Base-by-base conservation (phyloP, 2,797 vertebrate genomes). In the Nyctalus aviator region DNA sequence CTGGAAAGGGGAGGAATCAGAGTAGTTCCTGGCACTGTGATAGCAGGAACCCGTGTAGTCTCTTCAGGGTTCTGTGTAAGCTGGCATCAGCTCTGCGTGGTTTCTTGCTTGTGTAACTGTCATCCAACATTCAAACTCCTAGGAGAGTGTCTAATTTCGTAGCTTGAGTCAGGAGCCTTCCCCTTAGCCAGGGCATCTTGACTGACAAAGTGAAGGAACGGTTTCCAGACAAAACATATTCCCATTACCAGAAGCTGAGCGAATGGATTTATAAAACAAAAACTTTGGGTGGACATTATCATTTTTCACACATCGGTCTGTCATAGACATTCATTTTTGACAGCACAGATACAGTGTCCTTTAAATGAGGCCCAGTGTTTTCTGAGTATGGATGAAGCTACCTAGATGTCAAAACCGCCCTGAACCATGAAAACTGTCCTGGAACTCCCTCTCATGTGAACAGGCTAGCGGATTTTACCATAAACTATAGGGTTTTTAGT, bases 231-330 rank as follows among this genome's bases (percentile, higher is more conserved):
- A 87, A 89, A 30, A 84, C 25, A 53, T 15, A 82, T 82, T 89
- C 88, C 83, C 13, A 64, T 90, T 78, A 71, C 44, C n/a, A 79
- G 83, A 92, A 78, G 30, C 75, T 48, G 62, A 88, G 83, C 37
- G 25, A 92, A 44, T 50, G 30, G 57, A 72, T 92, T 88, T 96
- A 68, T 76, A 18, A 85, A 94, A 69, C 64, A 50, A 86, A 88
- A 75, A 64, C 32, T 77, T 95, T 6, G 75, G 73, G 46, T 53
- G 7, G 69, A 69, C 62, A 53, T 88, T 85, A 50, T 15, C 50
- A 88, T 79, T 96, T 87, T 94, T 84, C 83, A 62, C 2, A 77
- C 13, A 30, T 93, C 41, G 8, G 3, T 68, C 5, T 50, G 27
- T 48, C 79, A 77, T 27, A 53, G 78, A 86, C 57, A 69, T 82